These are phyloP conservation scores for Catonia carolina DNA, from an alignment of 2,888 invertebrate genomes.

Conservation along the genomic window DNA sequence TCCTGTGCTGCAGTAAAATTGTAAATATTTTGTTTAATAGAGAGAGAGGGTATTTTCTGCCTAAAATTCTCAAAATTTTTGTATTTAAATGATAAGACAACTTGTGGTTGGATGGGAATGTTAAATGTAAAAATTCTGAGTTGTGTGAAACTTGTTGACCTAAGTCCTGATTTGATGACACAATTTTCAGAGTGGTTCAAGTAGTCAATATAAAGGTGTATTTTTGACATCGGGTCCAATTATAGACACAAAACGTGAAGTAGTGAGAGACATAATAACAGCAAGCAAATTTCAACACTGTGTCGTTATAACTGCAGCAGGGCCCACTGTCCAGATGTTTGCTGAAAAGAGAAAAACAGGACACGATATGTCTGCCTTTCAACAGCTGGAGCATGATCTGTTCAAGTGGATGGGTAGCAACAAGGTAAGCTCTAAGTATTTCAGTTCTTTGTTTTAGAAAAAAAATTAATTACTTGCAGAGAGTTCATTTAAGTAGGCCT, in stretches of 20 bases:
- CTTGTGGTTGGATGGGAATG: too few relatives aligned
- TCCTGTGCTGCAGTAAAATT: too few relatives aligned
- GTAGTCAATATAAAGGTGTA: conserved; percentile 45
- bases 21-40: too few relatives aligned
- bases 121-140: too few relatives aligned
- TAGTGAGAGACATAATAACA: conserved; percentile 53
- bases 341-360: conserved; percentile 43
- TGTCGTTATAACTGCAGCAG: conserved; percentile 52
- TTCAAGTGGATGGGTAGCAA: conserved; percentile 52
- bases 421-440: conserved; percentile 42
- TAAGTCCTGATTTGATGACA: too few relatives aligned
- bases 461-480: too few relatives aligned
- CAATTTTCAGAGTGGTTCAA: conserved; percentile 37
- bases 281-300: conserved; percentile 56
- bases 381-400: conserved; percentile 44
- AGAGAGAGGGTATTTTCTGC: too few relatives aligned
- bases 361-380: conserved; percentile 40
- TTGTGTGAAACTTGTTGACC: too few relatives aligned
- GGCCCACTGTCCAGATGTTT: conserved; percentile 50
- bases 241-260: conserved; percentile 48
- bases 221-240: conserved; percentile 54
- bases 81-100: too few relatives aligned
- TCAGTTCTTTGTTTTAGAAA: conserved; percentile 5
- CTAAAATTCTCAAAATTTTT: too few relatives aligned
- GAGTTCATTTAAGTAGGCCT: too few relatives aligned